Percentiles rank a stretch among this genome's conserved stretches.
Conservation (phyloP, 2,797 vertebrate genomes). For the Acanthis flammea region DNA sequence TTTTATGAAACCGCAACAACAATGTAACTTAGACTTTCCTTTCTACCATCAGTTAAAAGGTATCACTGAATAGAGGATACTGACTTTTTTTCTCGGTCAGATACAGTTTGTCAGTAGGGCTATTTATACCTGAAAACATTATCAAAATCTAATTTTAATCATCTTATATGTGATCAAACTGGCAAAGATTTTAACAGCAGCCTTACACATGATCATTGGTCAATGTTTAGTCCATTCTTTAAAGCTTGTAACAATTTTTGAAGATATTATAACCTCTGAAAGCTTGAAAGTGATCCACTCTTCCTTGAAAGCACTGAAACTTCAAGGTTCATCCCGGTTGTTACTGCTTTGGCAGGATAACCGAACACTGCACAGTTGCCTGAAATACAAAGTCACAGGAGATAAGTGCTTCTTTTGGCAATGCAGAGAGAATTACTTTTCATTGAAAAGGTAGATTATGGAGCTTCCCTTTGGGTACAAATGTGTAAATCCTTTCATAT, state of each 20-base stretch:
- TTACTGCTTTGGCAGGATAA: slow-evolving; percentile 90
- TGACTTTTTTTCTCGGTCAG: neutral
- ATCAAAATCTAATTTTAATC: neutral
- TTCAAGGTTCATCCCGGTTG: neutral
- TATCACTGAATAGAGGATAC: neutral
- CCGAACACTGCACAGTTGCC: slow-evolving; percentile 82
- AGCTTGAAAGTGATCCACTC: neutral
- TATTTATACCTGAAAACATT: neutral
- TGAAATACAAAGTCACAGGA: slow-evolving; percentile 73
- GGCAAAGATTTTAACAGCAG: neutral
- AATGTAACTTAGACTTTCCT: neutral
- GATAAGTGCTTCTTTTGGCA: neutral
- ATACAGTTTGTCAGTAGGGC: neutral
- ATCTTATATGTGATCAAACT: neutral
- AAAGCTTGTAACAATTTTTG: neutral
- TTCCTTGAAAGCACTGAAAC: neutral
- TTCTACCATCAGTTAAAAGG: neutral
- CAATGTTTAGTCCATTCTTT: neutral
- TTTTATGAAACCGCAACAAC: neutral
- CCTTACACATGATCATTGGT: neutral
- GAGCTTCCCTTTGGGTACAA: neutral
- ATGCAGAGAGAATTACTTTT: neutral
- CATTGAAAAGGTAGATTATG: neutral
- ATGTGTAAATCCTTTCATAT: neutral
- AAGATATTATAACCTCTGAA: neutral